Conservation (phyloP, 2,113 vertebrate species). For the Alethe castanea region DNA sequence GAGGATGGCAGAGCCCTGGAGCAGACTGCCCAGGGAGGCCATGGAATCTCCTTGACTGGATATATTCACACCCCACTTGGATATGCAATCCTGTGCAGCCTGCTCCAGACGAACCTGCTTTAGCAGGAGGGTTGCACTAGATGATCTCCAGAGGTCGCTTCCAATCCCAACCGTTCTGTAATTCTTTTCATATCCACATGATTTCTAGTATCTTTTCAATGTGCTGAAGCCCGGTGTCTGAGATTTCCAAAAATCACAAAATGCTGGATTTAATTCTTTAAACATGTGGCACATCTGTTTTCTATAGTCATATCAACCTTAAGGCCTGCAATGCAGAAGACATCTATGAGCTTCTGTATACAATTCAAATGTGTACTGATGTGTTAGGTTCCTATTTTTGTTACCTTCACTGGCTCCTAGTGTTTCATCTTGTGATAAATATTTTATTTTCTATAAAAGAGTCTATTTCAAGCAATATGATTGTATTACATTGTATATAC, state of each 20-base stretch:
- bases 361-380: neutral
- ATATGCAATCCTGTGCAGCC: neutral
- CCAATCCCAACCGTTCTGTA: neutral
- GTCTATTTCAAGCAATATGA: neutral
- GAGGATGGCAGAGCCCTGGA: neutral
- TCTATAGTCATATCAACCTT: neutral
- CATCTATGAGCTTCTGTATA: neutral
- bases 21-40: neutral
- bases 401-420: neutral
- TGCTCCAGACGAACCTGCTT: neutral
- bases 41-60: neutral
- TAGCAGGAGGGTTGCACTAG: neutral
- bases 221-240: neutral
- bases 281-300: neutral
- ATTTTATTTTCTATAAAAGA: neutral
- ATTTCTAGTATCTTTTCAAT: neutral
- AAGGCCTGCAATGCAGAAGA: neutral
- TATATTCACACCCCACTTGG: neutral
- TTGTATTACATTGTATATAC: neutral
- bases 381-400: neutral
- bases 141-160: neutral
- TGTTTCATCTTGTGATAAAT: neutral
- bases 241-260: neutral
- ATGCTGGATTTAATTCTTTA: neutral
- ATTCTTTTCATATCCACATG: neutral